phyloP scores from a whole-genome alignment of 2,113 vertebrate species.

The Sinocyclocheilus rhinocerous region DNA sequence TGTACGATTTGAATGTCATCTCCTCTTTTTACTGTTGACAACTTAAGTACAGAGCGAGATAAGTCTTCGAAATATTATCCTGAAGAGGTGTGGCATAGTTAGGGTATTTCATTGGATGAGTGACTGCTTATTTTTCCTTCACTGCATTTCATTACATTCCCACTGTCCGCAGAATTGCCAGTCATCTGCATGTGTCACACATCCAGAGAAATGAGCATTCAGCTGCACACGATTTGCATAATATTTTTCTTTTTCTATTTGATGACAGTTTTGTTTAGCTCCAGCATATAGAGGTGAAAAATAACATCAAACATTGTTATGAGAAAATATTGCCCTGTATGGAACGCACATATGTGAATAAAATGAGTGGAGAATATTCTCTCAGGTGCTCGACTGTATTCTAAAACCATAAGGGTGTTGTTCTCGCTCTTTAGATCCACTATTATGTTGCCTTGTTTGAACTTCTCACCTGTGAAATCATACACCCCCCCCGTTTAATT shows the following conservation, averaged over 20 bases:
- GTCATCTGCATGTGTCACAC: conserved; percentile 54
- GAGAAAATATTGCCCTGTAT: conserved; percentile 53
- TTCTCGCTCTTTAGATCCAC: neutral
- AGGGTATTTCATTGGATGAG: conserved; percentile 8
- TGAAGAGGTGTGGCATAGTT: conserved; percentile 40
- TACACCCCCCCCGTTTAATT: no score
- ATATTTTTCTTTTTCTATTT: conserved; percentile 38
- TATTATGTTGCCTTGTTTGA: neutral
- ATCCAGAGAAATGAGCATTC: conserved; percentile 42
- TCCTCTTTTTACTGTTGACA: conserved; percentile 22
- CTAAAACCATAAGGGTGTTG: neutral
- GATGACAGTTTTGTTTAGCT: conserved; percentile 47
- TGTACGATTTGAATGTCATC: conserved; percentile 53
- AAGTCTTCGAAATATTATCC: conserved; percentile 49
- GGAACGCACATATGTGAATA: conserved; percentile 58
- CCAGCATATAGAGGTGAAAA: conserved; percentile 46
- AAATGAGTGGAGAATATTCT: conserved; percentile 49
- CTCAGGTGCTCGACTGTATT: conserved; percentile 46
- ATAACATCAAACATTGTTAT: conserved; percentile 44
- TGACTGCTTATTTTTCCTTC: conserved; percentile 34
- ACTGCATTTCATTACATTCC: conserved; percentile 51
- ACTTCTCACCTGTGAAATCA: neutral
- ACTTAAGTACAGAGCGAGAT: conserved; percentile 31
- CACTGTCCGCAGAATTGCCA: conserved; percentile 44
- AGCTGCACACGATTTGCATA: conserved; percentile 44